A percentile compares a stretch with the other conserved stretches of the same genome.
These are phyloP conservation scores for Lasioglossum pauxillum DNA, from an alignment of 2,888 invertebrate species.

Conservation along the genomic window DNA sequence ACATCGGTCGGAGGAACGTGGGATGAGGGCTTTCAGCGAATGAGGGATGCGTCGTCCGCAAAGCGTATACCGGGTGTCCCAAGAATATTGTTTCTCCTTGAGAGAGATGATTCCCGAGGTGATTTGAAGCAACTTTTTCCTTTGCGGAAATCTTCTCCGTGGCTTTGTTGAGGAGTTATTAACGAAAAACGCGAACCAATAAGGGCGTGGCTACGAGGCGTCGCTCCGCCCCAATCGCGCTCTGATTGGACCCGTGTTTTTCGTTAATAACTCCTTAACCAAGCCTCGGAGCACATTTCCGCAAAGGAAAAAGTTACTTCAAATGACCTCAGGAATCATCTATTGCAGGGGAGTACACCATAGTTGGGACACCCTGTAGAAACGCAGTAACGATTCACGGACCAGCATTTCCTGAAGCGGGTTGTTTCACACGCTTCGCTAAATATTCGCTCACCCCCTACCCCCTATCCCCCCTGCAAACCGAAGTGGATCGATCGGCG, in stretches of 20 bases:
- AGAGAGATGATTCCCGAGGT: background rate
- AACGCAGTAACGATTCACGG: background rate
- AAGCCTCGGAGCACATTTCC: no score
- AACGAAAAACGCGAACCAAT: no score
- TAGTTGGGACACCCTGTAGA: background rate
- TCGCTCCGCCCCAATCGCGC: no score
- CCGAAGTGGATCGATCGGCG: constrained; percentile 27
- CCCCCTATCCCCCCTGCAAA: background rate
- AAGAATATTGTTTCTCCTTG: background rate
- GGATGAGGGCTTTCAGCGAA: background rate
- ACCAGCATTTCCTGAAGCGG: background rate
- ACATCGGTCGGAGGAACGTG: background rate
- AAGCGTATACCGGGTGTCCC: background rate
- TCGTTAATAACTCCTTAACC: no score
- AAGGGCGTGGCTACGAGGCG: no score
- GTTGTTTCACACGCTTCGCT: background rate
- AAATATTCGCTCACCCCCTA: background rate
- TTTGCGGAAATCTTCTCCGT: background rate
- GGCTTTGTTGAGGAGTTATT: no score
- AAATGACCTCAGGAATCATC: no score
- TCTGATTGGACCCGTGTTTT: no score
- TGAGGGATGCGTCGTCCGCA: background rate
- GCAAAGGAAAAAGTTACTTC: no score
- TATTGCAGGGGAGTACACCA: rapidly evolving
- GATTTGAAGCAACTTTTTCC: no score